Percentiles rank a stretch among this genome's conserved stretches.
These are phyloP conservation scores for Caradrina kadenii DNA, from an alignment of 2,888 invertebrate genomes.

Conservation along the genomic window DNA sequence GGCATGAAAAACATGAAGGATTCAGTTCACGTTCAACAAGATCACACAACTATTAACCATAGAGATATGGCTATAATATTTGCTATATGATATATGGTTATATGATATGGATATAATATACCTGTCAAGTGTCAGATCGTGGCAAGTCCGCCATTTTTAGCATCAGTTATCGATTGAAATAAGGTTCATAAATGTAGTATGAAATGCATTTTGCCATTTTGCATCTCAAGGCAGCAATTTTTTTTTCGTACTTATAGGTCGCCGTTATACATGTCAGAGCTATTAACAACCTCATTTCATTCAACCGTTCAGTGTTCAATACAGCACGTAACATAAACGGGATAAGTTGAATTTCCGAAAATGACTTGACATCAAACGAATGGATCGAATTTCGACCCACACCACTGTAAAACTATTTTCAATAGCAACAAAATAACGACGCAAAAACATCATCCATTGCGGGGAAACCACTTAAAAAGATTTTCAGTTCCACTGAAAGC, in stretches of 20 bases:
- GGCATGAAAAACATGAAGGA: neutral
- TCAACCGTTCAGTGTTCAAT: slow-evolving; percentile 13
- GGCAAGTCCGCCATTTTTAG: too few species aligned
- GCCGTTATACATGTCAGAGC: neutral
- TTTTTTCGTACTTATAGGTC: neutral
- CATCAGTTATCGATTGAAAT: too few species aligned
- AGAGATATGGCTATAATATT: too few species aligned
- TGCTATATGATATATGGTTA: too few species aligned
- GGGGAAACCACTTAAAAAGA: slow-evolving; percentile 42
- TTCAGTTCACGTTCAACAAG: slow-evolving; percentile 19
- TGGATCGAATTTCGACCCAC: slow-evolving; percentile 17
- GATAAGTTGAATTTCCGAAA: slow-evolving; percentile 27
- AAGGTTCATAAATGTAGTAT: too few species aligned
- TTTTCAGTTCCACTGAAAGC: slow-evolving; percentile 47
- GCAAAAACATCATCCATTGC: slow-evolving; percentile 36
- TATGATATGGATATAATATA: too few species aligned
- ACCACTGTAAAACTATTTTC: slow-evolving; percentile 29
- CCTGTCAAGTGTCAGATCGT: neutral
- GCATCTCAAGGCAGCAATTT: too few species aligned
- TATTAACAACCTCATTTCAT: neutral
- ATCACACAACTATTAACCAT: slow-evolving; percentile 6
- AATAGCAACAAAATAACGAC: slow-evolving; percentile 7
- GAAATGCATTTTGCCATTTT: too few species aligned
- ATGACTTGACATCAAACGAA: slow-evolving; percentile 30
- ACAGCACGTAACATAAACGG: slow-evolving; percentile 31